Evolutionary conservation across 2,113 vertebrate species (phyloP).

Genomic region (Prinia subflava): DNA sequence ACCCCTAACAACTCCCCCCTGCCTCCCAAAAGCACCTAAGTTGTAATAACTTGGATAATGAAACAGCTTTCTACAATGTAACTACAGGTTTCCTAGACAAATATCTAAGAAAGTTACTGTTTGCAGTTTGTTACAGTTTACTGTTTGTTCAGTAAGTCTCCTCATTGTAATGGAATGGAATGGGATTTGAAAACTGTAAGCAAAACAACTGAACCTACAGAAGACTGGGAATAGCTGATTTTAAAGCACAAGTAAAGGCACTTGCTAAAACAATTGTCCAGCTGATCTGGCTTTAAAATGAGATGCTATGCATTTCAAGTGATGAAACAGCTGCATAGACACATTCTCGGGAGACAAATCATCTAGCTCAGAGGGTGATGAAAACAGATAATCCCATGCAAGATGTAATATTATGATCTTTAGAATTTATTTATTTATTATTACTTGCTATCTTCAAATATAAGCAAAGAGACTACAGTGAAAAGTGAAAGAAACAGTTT

Average conservation of each 20-base stretch:
- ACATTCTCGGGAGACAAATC: neutral
- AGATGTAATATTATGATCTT: neutral
- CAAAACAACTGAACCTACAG: neutral
- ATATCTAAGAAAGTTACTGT: neutral
- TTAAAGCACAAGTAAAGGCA: neutral
- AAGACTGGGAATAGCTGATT: neutral
- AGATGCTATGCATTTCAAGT: neutral
- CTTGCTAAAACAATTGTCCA: neutral
- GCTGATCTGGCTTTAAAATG: neutral
- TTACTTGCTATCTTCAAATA: neutral
- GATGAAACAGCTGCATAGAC: neutral
- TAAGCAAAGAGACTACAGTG: neutral
- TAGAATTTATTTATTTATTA: neutral
- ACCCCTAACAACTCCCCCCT: neutral
- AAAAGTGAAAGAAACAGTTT: neutral
- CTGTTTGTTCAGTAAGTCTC: neutral
- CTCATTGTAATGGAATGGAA: neutral
- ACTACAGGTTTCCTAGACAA: neutral
- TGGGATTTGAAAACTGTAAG: neutral
- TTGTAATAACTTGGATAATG: neutral
- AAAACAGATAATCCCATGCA: neutral
- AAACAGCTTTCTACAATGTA: neutral
- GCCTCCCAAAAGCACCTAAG: rapidly evolving
- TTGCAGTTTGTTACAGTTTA: neutral
- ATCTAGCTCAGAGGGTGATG: neutral